Percentiles rank a stretch among this genome's conserved stretches.
Evolutionary conservation across 2,797 vertebrate species (phyloP).

Genomic region (Fistularia commersonii): DNA sequence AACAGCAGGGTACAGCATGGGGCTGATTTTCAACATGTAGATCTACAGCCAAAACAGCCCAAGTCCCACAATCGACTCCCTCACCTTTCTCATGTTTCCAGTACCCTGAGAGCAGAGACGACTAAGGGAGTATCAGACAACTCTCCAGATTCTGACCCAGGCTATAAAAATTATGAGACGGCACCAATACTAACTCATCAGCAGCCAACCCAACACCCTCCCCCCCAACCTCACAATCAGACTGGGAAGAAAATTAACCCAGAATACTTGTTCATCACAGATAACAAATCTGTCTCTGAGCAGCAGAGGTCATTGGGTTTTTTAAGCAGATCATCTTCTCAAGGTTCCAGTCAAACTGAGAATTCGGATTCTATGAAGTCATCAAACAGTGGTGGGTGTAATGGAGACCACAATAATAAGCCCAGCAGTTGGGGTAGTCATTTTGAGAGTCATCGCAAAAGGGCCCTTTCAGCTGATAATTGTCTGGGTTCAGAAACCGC

Average conservation of each 20-base stretch:
- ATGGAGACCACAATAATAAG: slow-evolving; percentile 33
- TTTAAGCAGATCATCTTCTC: slow-evolving; percentile 58
- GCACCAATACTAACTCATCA: slow-evolving; percentile 28
- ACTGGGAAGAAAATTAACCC: slow-evolving; percentile 29
- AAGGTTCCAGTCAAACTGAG: slow-evolving; percentile 60
- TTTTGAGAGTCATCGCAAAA: slow-evolving; percentile 55
- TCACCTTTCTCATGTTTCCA: slow-evolving; percentile 17
- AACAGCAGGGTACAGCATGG: slow-evolving; percentile 43
- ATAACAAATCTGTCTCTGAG: slow-evolving; percentile 44
- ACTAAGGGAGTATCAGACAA: slow-evolving; percentile 19
- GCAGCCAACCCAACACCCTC: slow-evolving; percentile 40
- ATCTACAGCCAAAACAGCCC: slow-evolving; percentile 31
- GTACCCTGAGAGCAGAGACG: slow-evolving; percentile 21
- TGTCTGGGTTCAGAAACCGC: slow-evolving; percentile 35
- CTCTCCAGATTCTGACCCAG: slow-evolving; percentile 34
- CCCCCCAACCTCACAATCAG: slow-evolving; percentile 41
- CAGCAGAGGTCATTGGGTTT: slow-evolving; percentile 47
- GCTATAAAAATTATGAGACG: slow-evolving; percentile 43
- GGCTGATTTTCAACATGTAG: slow-evolving; percentile 37
- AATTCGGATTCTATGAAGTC: slow-evolving; percentile 45
- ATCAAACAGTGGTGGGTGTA: slow-evolving; percentile 27
- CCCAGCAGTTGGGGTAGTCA: slow-evolving; percentile 12
- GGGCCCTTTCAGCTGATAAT: slow-evolving; percentile 53
- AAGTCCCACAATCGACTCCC: slow-evolving; percentile 23
- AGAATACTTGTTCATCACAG: slow-evolving; percentile 40